Percentiles rank a stretch among this genome's conserved stretches.
These are phyloP conservation scores for Lathamus discolor DNA, from an alignment of 2,113 vertebrate genomes.

Conservation along the genomic window DNA sequence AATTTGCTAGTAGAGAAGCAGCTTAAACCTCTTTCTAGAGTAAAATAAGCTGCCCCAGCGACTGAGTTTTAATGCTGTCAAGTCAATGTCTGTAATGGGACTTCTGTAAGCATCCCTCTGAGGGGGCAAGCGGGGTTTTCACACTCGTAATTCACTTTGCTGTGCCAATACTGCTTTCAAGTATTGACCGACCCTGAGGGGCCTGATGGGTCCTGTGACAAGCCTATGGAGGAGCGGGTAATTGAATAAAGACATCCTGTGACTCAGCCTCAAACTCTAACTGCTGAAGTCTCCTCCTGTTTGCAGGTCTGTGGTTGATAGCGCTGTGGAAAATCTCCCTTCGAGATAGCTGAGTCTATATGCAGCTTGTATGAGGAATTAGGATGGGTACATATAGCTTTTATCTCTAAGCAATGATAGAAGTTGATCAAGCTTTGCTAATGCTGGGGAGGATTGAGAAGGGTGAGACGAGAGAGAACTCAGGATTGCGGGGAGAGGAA, in stretches of 20 bases:
- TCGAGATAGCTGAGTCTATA: neutral
- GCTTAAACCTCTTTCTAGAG: neutral
- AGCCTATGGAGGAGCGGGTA: neutral
- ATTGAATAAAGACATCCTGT: neutral
- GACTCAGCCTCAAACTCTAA: neutral
- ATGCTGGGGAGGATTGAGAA: neutral
- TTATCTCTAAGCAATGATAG: neutral
- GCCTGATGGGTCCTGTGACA: neutral
- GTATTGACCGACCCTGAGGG: neutral
- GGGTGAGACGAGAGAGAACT: neutral
- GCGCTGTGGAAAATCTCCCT: neutral
- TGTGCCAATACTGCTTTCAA: neutral
- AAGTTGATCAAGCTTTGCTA: conserved; percentile 30
- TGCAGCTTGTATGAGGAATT: neutral
- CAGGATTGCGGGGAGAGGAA: neutral
- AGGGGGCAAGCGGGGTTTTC: neutral
- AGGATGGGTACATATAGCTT: neutral
- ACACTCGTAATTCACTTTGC: neutral
- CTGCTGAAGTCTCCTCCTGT: neutral
- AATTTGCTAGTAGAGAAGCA: neutral
- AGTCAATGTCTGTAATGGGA: neutral
- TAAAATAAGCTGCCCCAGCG: neutral
- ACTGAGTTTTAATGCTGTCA: neutral
- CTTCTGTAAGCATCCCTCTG: neutral
- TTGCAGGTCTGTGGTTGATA: neutral